Evolutionary conservation across 2,888 invertebrate genomes (phyloP), one percentile per base, ranked within the genome.

Genomic region (Drosophila lacicola): DNA sequence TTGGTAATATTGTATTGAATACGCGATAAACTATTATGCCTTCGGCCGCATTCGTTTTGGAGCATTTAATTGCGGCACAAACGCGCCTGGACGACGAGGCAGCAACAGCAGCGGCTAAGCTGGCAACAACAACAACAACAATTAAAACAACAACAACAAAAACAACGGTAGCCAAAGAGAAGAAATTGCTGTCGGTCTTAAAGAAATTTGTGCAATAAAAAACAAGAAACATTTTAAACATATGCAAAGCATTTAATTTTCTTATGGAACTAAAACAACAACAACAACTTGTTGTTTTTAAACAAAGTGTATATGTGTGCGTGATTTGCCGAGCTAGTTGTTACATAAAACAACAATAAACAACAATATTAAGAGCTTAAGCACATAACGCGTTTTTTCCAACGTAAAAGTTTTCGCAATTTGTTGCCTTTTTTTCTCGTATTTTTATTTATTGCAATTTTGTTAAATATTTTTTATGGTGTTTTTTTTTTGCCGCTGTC

Each of bases 21-120:
- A 57, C 60, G 57, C 46, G 63, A 63, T 80, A 57, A 49, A 71
- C 29, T 74, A 91, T 87, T 86, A 92, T 92, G 92, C 91, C 91
- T 90, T 91, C 92, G 74, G 90, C 90, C 51, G 70, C 90, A 78
- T 92, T 91, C 84, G 84, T 92, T 53, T 90, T 91, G 66, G 91
- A 92, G 85, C 90, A 92, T 87, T 89, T 92, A 58, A 88, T 90
- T 77, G 84, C 78, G 75, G 90, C 90, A 82, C 88, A 90, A 84
- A 63, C 82, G 61, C 90, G 87, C 57, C 80, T 80, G 61, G 77
- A 80, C 77, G 82, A 86, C 39, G 69, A 69, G 62, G 74, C 72
- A 62, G 74, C 64, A 46, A 42, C 39, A 44, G 37, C 74, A 51
- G 55, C 64, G 34, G 41, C 19, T 14, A 66, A 69, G 36, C 36